Evolutionary conservation across 37 sponge, comb jelly and placozoan genomes (phyloP).

Genomic region (Oscarella lobularis): DNA sequence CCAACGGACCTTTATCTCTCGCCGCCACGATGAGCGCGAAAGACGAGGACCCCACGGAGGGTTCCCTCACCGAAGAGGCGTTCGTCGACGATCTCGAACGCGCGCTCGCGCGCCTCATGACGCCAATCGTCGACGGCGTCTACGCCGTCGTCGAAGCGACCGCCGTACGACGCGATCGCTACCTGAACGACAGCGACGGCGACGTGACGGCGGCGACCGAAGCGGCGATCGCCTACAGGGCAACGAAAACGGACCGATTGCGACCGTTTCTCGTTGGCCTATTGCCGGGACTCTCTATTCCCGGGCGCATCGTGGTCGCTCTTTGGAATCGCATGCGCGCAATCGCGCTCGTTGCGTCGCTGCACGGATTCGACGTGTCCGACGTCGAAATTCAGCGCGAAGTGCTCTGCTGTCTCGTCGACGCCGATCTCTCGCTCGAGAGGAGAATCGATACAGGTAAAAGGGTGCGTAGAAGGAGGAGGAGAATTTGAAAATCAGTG

Average conservation of each 20-base stretch:
- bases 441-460: too few relatives aligned
- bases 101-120: background rate
- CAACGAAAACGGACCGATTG: background rate
- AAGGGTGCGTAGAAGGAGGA: background rate
- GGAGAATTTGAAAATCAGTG: background rate
- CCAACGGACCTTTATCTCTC: too few relatives aligned
- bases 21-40: background rate
- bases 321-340: background rate
- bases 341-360: background rate
- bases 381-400: background rate
- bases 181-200: background rate
- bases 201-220: background rate
- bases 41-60: background rate
- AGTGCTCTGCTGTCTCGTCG: background rate
- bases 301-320: background rate
- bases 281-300: background rate
- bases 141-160: constrained; percentile 1
- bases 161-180: background rate
- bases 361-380: background rate
- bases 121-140: background rate
- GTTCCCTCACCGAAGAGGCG: background rate
- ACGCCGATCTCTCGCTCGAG: too few relatives aligned
- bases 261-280: background rate
- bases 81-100: background rate
- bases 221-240: background rate